Evolutionary conservation across 2,113 vertebrate species (phyloP).

Genomic region (Pholis gunnellus): DNA sequence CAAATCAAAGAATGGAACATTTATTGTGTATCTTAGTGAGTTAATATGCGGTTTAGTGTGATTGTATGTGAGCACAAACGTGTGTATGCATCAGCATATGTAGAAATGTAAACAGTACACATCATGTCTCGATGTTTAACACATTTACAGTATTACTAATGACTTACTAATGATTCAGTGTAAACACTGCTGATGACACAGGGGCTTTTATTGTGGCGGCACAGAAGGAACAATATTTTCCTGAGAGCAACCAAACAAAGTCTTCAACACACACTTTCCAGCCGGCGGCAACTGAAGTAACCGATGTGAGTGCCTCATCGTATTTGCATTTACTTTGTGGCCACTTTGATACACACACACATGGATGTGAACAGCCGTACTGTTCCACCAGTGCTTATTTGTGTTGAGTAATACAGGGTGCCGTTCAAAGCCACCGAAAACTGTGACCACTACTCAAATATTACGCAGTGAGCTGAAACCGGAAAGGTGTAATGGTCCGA

Average conservation of each 20-base stretch:
- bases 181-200: constrained; percentile 44
- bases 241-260: constrained; percentile 50
- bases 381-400: constrained; percentile 57
- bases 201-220: constrained; percentile 53
- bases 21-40: background rate
- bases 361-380: constrained; percentile 18
- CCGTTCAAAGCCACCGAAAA: constrained; percentile 48
- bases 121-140: constrained; percentile 46
- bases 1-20: background rate
- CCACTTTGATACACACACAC: constrained; percentile 9
- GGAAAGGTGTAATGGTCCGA: constrained; percentile 34
- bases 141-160: constrained; percentile 49
- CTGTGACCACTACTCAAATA: constrained; percentile 31
- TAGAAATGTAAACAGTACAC: background rate
- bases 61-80: background rate
- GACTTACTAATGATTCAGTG: constrained; percentile 52
- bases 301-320: constrained; percentile 36
- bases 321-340: constrained; percentile 31
- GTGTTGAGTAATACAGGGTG: constrained; percentile 34
- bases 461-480: constrained; percentile 36
- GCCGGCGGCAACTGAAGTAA: constrained; percentile 28
- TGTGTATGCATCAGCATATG: background rate
- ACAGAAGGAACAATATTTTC: constrained; percentile 34
- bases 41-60: background rate
- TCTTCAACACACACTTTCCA: constrained; percentile 49